phyloP scores from a whole-genome alignment of 2,113 vertebrate genomes.

The Nycticebus coucang region DNA sequence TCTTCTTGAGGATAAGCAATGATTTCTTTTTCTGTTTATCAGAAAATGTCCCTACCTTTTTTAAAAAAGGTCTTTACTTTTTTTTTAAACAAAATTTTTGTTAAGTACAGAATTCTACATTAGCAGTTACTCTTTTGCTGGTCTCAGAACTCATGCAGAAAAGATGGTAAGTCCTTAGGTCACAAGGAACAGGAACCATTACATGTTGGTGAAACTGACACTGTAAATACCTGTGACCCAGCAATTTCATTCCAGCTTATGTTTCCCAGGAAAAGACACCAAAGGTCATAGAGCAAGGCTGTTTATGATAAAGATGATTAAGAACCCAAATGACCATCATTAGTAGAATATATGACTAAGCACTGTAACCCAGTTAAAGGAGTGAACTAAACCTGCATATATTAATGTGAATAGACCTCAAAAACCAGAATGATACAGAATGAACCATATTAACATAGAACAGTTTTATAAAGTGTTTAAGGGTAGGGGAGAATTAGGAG shows the following conservation, averaged over 20 bases:
- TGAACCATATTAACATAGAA: background rate
- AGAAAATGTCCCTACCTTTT: background rate
- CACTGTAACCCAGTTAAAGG: background rate
- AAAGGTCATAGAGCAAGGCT: background rate
- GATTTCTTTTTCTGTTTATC: background rate
- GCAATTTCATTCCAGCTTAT: background rate
- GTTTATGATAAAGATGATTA: background rate
- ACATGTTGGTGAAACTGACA: background rate
- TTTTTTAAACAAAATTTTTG: background rate
- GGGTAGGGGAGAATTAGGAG: background rate
- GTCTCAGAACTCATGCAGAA: background rate
- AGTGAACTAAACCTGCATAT: background rate
- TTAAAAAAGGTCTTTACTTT: background rate
- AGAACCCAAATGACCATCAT: background rate
- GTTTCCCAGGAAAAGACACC: background rate
- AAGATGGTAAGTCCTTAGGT: background rate
- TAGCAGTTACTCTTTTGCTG: background rate
- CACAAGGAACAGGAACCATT: background rate
- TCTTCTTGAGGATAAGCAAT: no score
- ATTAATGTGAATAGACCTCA: background rate
- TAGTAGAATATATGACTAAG: background rate
- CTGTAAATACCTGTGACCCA: background rate
- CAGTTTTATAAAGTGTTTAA: background rate
- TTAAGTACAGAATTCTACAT: background rate
- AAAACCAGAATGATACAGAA: background rate